A percentile compares a stretch with the other conserved stretches of the same genome.
These are phyloP conservation scores for Trypoxylon attenuatum DNA, from an alignment of 2,888 invertebrate genomes.

Conservation along the genomic window DNA sequence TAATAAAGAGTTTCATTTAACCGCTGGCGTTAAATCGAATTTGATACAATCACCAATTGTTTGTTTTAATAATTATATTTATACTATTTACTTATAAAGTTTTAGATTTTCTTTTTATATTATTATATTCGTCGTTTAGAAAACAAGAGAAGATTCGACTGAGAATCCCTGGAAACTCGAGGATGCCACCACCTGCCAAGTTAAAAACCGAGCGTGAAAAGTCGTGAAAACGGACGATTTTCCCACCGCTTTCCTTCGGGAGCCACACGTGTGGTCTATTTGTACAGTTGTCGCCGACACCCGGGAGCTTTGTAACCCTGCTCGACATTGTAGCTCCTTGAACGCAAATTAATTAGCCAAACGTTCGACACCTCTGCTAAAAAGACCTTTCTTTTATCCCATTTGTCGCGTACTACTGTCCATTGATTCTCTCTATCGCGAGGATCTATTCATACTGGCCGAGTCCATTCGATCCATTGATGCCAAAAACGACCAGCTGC, in stretches of 20 bases:
- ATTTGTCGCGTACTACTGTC: not conserved
- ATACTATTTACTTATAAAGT: too few relatives aligned
- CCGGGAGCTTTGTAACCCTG: not conserved
- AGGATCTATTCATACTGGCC: not conserved
- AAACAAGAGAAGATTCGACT: not conserved
- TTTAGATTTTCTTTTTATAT: too few relatives aligned
- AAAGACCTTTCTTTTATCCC: not conserved
- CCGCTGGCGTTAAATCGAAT: too few relatives aligned
- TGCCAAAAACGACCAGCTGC: not conserved
- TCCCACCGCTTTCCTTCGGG: conserved; percentile 25
- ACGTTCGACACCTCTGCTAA: too few relatives aligned
- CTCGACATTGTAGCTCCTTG: not conserved
- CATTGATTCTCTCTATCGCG: not conserved
- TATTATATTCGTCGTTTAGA: too few relatives aligned
- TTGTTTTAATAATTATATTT: too few relatives aligned
- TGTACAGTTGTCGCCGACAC: conserved; percentile 34
- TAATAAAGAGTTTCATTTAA: too few relatives aligned
- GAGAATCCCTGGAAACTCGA: conserved; percentile 13
- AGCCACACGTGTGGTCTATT: conserved; percentile 31
- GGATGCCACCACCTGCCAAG: conserved; percentile 8
- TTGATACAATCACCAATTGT: too few relatives aligned
- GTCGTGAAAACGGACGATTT: conserved; percentile 20
- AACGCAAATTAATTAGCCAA: conserved; percentile 27
- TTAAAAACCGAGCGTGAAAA: not conserved
- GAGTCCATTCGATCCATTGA: not conserved